Base-by-base conservation (phyloP, 2,113 vertebrate genomes). In the Erpornis zantholeuca region DNA sequence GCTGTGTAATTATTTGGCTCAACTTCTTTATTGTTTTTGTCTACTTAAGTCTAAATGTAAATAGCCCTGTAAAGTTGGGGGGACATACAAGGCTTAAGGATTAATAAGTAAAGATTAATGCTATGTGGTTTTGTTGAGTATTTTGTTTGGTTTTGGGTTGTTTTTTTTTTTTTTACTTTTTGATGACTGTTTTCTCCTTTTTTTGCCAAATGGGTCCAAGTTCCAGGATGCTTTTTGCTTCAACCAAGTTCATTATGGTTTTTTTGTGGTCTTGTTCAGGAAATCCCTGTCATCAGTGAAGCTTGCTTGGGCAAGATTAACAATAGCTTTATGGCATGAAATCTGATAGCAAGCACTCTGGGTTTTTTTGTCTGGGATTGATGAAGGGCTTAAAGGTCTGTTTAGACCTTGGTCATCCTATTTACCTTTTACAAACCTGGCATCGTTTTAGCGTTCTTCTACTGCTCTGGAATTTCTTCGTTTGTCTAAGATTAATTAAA, bases 401-500 rank as follows among this genome's bases (percentile, higher is more conserved):
- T 57, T 28, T 53, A 79, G 47, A 82, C 15, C 40, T 87, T 0
- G 2, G n/a, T 78, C 56, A 68, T 82, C 73, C n/a, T 68, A 36
- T 84, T 84, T 82, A 65, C 14, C 8, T 76, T 72, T 71, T 87
- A 69, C 19, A 79, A 89, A 86, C 72, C 22, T 79, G 57, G 9
- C 49, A 35, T 24, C 45, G n/a, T 79, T 94, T 92, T 42, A 61
- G 10, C 33, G 15, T 78, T 86, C 42, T 82, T 79, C 65, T 44
- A 57, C 12, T 40, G 15, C 57, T 87, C 31, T 56, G 44, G 60
- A 91, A 79, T 95, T 89, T 85, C 86, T 42, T 49, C 79, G 4
- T 38, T 91, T 54, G 21, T 64, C 45, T 68, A 45, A 68, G 84
- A 95, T 65, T 76, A 85, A 85, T 87, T 87, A 65, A 92, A 96